phyloP scores from a whole-genome alignment of 2,113 vertebrate genomes.

The Nanorana parkeri region DNA sequence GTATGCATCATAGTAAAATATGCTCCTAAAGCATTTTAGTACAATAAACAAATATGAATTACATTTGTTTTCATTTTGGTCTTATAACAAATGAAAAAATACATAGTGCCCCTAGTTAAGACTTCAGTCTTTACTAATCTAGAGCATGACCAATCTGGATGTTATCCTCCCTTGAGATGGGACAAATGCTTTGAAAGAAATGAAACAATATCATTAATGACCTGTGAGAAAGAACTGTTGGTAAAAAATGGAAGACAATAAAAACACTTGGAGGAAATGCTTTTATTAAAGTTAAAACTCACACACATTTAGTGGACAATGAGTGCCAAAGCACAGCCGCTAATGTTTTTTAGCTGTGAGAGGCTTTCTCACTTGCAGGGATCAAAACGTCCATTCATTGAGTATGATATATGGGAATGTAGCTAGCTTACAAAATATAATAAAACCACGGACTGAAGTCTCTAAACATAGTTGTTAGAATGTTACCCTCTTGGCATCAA shows the following conservation, averaged over 20 bases:
- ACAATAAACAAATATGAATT: too few relatives aligned
- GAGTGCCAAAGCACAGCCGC: slow-evolving; percentile 16
- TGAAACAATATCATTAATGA: background rate
- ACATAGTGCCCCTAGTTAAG: too few relatives aligned
- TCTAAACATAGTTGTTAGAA: slow-evolving; percentile 26
- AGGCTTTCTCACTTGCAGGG: slow-evolving; percentile 27
- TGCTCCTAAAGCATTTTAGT: too few relatives aligned
- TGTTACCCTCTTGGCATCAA: slow-evolving; percentile 35
- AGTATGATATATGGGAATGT: slow-evolving; percentile 35
- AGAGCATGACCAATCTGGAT: too few relatives aligned
- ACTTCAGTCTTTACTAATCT: too few relatives aligned
- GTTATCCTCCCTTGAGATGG: too few relatives aligned
- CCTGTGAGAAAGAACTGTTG: background rate
- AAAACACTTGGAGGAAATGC: background rate
- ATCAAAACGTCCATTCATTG: slow-evolving; percentile 19
- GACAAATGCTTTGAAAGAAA: background rate
- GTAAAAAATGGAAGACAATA: slow-evolving; percentile 5
- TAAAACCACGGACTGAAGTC: slow-evolving; percentile 18
- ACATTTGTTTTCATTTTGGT: too few relatives aligned
- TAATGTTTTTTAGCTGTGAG: slow-evolving; percentile 22
- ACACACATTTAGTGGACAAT: slow-evolving; percentile 19
- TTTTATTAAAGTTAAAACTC: slow-evolving; percentile 30
- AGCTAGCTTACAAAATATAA: slow-evolving; percentile 36
- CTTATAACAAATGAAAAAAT: too few relatives aligned
- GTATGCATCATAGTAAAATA: too few relatives aligned